phyloP scores from a whole-genome alignment of 2,113 vertebrate genomes.

The Progne subis region DNA sequence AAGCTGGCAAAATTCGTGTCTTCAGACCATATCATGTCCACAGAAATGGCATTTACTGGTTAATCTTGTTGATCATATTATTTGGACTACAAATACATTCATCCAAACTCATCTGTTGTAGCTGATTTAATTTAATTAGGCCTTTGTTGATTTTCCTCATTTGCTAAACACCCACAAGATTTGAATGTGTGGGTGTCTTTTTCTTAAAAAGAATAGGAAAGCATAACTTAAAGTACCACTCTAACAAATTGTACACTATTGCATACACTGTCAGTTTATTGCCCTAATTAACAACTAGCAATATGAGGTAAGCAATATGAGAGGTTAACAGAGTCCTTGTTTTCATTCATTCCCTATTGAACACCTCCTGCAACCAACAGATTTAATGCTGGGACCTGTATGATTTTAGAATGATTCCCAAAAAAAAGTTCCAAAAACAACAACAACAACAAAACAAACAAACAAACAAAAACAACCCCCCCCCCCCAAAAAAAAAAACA shows the following conservation, averaged over 20 bases:
- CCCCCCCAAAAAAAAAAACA: background rate
- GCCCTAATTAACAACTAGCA: background rate
- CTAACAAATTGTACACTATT: background rate
- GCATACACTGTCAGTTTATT: background rate
- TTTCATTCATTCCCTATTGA: background rate
- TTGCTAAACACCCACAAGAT: background rate
- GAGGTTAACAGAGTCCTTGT: background rate
- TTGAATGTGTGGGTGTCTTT: background rate
- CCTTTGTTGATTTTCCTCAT: background rate
- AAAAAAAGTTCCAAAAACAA: background rate
- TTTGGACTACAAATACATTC: background rate
- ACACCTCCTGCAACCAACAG: background rate
- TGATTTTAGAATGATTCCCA: background rate
- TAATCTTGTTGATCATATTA: background rate
- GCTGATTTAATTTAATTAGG: background rate
- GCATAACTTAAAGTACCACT: background rate
- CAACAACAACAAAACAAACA: background rate
- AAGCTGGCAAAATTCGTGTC: constrained; percentile 15
- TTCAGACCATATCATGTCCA: constrained; percentile 12
- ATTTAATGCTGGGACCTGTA: background rate
- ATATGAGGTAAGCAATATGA: background rate
- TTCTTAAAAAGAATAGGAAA: background rate
- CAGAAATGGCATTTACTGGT: constrained; percentile 40
- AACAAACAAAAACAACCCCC: too few relatives aligned
- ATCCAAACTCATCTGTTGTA: background rate